These are phyloP conservation scores for Stratiolaelaps scimitus DNA, from an alignment of 1,140 invertebrate genomes.

Conservation along the genomic window DNA sequence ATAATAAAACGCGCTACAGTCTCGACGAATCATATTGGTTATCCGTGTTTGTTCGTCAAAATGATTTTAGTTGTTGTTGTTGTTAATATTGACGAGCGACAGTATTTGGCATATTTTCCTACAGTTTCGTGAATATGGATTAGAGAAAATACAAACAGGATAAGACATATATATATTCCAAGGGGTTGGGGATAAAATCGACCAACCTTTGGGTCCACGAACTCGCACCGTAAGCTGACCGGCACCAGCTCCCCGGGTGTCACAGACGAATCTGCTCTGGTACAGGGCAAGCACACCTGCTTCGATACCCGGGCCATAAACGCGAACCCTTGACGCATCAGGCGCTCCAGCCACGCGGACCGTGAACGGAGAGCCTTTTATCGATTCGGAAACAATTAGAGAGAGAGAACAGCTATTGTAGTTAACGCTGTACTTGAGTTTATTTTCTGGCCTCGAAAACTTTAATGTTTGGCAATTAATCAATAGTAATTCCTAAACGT, in stretches of 20 bases:
- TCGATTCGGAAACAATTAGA: background rate
- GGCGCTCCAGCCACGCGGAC: conserved; percentile 44
- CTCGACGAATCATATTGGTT: no score
- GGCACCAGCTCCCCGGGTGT: conserved; percentile 46
- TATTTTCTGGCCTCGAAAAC: background rate
- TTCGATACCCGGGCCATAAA: conserved; percentile 43
- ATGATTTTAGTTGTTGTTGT: background rate
- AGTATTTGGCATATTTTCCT: background rate
- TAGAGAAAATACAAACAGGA: background rate
- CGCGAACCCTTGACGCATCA: conserved; percentile 44
- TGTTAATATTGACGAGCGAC: background rate
- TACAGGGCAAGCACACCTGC: conserved; percentile 43
- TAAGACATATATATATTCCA: conserved; percentile 25
- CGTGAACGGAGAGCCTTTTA: conserved; percentile 41
- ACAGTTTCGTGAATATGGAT: no score
- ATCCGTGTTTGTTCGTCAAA: background rate
- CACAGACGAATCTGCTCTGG: conserved; percentile 44
- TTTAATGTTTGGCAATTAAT: no score
- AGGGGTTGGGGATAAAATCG: background rate
- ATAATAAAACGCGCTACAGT: no score
- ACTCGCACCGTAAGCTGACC: conserved; percentile 45
- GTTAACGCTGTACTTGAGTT: no score
- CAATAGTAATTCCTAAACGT: no score
- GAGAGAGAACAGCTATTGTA: background rate
- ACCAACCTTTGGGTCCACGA: conserved; percentile 45